phyloP scores from a whole-genome alignment of 2,888 invertebrate species.

The Sarcophaga subvicina region DNA sequence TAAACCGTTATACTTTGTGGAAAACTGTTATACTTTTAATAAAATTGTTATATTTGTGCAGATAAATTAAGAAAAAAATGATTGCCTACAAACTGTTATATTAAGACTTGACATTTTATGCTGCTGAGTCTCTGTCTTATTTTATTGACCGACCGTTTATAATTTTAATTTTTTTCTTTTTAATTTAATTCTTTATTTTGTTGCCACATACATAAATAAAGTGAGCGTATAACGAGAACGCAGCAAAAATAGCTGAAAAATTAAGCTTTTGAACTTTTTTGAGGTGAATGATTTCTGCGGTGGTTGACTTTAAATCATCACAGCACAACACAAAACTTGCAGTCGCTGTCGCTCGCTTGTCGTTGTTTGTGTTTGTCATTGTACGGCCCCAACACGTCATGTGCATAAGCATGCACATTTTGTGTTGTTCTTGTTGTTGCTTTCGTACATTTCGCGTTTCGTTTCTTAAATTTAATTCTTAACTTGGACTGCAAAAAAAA shows the following conservation, averaged over 20 bases:
- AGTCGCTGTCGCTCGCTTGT: too few species aligned
- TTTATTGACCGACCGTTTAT: neutral
- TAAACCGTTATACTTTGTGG: too few species aligned
- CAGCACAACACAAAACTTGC: constrained; percentile 40
- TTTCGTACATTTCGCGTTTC: too few species aligned
- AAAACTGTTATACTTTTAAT: too few species aligned
- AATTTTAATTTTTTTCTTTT: neutral
- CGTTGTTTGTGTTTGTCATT: neutral
- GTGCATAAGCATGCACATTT: neutral
- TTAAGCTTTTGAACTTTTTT: constrained; percentile 70
- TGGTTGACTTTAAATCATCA: constrained; percentile 68
- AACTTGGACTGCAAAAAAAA: constrained; percentile 47
- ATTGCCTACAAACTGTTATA: too few species aligned
- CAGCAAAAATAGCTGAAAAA: constrained; percentile 5
- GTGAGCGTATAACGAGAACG: neutral
- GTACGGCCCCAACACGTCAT: neutral
- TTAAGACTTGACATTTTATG: too few species aligned
- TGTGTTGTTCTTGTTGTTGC: too few species aligned
- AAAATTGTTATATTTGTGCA: too few species aligned
- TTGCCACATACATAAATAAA: neutral
- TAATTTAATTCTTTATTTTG: neutral
- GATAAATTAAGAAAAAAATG: too few species aligned
- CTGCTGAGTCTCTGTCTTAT: neutral
- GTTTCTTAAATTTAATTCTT: constrained; percentile 30
- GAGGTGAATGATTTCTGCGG: constrained; percentile 71